Evolutionary conservation across 1,140 invertebrate species (phyloP).

Genomic region (Bombus sibiricus): DNA sequence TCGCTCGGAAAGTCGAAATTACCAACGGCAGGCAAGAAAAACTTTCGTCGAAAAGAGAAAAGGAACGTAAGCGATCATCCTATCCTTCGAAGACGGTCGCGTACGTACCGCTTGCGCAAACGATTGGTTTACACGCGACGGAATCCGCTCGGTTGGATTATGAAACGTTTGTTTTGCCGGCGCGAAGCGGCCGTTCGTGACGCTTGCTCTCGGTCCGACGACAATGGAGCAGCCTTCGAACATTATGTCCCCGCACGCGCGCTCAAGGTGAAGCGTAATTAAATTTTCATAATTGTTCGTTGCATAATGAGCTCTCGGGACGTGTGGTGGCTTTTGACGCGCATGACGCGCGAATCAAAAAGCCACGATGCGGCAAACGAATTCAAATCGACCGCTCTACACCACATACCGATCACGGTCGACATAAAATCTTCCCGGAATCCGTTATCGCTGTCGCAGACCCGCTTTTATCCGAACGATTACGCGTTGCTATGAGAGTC

Average conservation of each 20-base stretch:
- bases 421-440: not conserved
- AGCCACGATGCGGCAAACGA: not conserved
- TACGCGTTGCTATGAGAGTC: not conserved
- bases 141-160: slow-evolving; percentile 58
- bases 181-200: slow-evolving; percentile 34
- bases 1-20: not conserved
- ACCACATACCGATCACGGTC: not conserved
- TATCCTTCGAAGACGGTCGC: slow-evolving; percentile 24
- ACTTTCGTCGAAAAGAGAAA: slow-evolving; percentile 1
- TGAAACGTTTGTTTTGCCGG: slow-evolving; percentile 65
- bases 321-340: slow-evolving; percentile 9
- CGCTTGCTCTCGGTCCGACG: slow-evolving; percentile 41
- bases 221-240: slow-evolving; percentile 64
- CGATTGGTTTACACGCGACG: slow-evolving; percentile 56
- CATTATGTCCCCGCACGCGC: slow-evolving; percentile 65
- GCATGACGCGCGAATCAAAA: not conserved
- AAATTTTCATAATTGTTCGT: slow-evolving; percentile 76
- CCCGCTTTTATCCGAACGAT: slow-evolving; percentile 1
- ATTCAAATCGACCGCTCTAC: slow-evolving; percentile 42
- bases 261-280: slow-evolving; percentile 75
- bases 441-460: slow-evolving; percentile 14
- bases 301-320: slow-evolving; percentile 67
- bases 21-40: slow-evolving; percentile 4
- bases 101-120: slow-evolving; percentile 43
- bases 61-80: not conserved